Evolutionary conservation across 2,797 vertebrate species (phyloP), one percentile per base, ranked within the genome.

Genomic region (Mus caroli): DNA sequence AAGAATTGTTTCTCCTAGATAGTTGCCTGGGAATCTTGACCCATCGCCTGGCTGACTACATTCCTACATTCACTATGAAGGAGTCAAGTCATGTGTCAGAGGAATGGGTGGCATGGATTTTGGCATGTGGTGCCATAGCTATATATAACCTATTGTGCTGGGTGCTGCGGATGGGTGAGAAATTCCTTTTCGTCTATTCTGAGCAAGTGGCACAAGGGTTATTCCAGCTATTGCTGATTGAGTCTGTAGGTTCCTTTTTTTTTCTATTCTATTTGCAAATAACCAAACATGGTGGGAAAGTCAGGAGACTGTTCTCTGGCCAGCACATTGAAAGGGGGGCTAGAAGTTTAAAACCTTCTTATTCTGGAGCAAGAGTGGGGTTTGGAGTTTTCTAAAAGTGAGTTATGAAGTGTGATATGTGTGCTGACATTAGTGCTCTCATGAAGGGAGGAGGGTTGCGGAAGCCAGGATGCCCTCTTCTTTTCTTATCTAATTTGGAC

Each of bases 181-280:
- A 62, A 91, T 92, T 20, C 67, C 52, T 90, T 24, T 64, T 50
- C 37, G 37, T 54, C 34, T 97, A 34, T 94, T 94, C 58, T 90
- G 58, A 92, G 77, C 31, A 31, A 52, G 15, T 73, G 31, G 34
- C 37, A 88, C 77, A 84, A 84, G 80, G n/a, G 54, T 83, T 93
- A 82, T 34, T 12, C 10, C 79, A 69, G 37, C 31, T 52, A 64
- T 69, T 73, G 31, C 75, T 3, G 12, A 85, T 24, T 69, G 5
- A 60, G 31, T 78, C 73, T 78, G 17, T 26, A 84, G 37, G 34
- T 19, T 76, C 14, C 43, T 77, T 46, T 84, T 46, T 78, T 58
- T 77, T 50, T 69, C 40, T 24, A n/a, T 56, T 24, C 50, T 85
- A 67, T 37, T 88, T 79, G 6, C 28, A 71, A 60, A 69, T 60